Evolutionary conservation across 1,140 invertebrate genomes (phyloP).

Genomic region (Mactra quadrangularis): DNA sequence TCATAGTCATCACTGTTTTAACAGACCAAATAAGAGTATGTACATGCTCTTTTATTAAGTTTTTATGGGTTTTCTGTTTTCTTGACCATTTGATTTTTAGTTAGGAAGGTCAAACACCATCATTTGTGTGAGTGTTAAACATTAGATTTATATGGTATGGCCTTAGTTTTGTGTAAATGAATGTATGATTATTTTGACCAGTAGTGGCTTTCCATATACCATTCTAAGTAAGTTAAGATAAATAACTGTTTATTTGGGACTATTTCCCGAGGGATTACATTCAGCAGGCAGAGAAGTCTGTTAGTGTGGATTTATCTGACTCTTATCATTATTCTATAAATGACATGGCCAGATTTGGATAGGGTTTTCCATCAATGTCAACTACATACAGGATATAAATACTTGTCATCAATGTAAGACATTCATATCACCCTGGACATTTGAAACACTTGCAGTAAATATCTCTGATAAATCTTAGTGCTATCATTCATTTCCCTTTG

Average conservation of each 20-base stretch:
- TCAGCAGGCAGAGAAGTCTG: not conserved
- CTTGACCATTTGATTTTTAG: no score
- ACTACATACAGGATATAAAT: conserved; percentile 22
- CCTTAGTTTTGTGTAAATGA: not conserved
- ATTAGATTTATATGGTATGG: not conserved
- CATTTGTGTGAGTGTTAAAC: not conserved
- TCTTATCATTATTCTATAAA: conserved; percentile 36
- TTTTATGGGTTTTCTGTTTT: no score
- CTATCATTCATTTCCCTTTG: no score
- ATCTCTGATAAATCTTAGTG: no score
- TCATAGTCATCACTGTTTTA: no score
- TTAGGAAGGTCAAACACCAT: no score
- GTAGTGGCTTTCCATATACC: not conserved
- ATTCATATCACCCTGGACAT: conserved; percentile 23
- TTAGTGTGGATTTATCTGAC: conserved; percentile 22
- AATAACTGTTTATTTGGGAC: conserved; percentile 39
- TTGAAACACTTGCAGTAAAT: not conserved
- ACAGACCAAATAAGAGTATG: no score
- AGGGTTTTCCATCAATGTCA: conserved; percentile 36
- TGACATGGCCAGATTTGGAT: conserved; percentile 8
- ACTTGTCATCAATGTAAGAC: conserved; percentile 19
- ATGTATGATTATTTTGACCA: not conserved
- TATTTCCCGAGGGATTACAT: not conserved
- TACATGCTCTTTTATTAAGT: no score
- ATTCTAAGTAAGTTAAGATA: conserved; percentile 16